These are phyloP conservation scores for Centropyge bicolor DNA, from an alignment of 2,797 vertebrate genomes.

Conservation along the genomic window DNA sequence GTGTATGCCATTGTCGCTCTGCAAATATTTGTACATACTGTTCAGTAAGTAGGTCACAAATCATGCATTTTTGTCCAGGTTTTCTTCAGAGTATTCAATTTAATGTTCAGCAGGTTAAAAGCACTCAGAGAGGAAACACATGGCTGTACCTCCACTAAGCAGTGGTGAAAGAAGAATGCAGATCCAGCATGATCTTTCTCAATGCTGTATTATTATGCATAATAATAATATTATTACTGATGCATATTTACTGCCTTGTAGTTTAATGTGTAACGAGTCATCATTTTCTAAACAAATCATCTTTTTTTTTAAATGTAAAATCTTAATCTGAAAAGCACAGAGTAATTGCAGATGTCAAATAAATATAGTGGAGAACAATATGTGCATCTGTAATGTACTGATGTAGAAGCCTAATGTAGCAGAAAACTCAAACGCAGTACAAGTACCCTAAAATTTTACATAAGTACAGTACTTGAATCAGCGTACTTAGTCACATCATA, in stretches of 20 bases:
- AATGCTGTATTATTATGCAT: background rate
- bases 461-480: background rate
- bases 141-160: background rate
- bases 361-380: background rate
- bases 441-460: background rate
- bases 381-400: background rate
- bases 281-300: background rate
- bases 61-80: background rate
- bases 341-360: background rate
- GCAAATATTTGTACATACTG: background rate
- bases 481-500: background rate
- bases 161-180: background rate
- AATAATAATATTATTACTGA: background rate
- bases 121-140: background rate
- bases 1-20: background rate
- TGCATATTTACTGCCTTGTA: background rate
- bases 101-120: background rate
- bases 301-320: background rate
- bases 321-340: background rate
- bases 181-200: too few relatives aligned
- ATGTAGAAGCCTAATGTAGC: background rate
- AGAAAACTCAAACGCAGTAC: background rate
- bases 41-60: background rate
- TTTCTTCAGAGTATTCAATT: background rate
- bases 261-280: background rate